Base-by-base conservation (phyloP, 1,140 invertebrate species). In the Bathynomus jamesi region DNA sequence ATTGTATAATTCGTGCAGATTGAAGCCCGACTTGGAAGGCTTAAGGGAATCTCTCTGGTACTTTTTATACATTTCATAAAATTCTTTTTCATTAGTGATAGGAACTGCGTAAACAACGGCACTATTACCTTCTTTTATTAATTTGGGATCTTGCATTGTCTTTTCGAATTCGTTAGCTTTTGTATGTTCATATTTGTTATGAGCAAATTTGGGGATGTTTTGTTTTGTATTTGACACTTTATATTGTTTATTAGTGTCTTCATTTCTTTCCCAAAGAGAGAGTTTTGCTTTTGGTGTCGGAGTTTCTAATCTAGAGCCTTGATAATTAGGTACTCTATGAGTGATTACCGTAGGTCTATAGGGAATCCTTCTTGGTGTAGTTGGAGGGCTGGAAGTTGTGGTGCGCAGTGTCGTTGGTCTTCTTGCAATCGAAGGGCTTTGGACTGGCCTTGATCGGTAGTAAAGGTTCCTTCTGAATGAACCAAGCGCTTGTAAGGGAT, bases 91-190 rank as follows among this genome's bases (percentile, higher is more conserved):
- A 21, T 69, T 61, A 13, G 67, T 69, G 13, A 69, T 69, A 1
- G 67, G 67, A 53, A 69, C 62, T 11, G 67, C 60, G 28, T 69
- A 69, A 69, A 69, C 67, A 21, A 69, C 67, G 4, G 61, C 67
- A 28, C 30, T 69, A 27, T 61, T 69, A 2, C 67, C 67, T 27
- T 60, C 62, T 28, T 69, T 29, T n/a, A 61, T 25, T 8, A 69
- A 61, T 17, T 69, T 69, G 17, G 67, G 67, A 25, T 69, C 61
- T 69, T 69, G 29, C 10, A 69, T 29, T 27, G 61, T 60, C 21
- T 69, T 69, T 53, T 69, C 62, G 24, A 69, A 69, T 69, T 69
- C 67, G 28, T 69, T 53, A 21, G 40, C 13, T 53, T 21, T 2
- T 1, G 40, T 53, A 53, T 53, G 2, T 2, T 53, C 40, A 53